Percentiles rank a stretch among this genome's conserved stretches.
These are phyloP conservation scores for Drosophila mayri DNA, from an alignment of 1,140 invertebrate genomes.

Conservation along the genomic window DNA sequence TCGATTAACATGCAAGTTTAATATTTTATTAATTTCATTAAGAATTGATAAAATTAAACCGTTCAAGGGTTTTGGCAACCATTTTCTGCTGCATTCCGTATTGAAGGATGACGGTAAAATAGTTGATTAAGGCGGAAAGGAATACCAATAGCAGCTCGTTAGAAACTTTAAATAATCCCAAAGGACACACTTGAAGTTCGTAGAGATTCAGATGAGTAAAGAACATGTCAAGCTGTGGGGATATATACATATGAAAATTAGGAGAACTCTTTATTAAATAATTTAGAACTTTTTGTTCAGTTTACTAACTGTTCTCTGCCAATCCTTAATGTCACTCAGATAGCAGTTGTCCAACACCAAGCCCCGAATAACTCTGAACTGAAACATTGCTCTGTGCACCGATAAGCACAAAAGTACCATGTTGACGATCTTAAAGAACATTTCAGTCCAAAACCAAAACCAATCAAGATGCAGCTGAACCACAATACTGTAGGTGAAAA, in stretches of 20 bases:
- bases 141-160: background rate
- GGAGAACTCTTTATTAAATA: too few relatives aligned
- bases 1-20: too few relatives aligned
- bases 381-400: background rate
- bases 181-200: background rate
- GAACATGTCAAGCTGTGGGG: background rate
- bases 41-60: too few relatives aligned
- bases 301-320: background rate
- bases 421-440: background rate
- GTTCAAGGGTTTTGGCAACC: background rate
- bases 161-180: background rate
- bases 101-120: constrained; percentile 4
- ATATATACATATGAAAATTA: background rate
- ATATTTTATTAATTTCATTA: too few relatives aligned
- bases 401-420: background rate
- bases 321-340: background rate
- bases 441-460: background rate
- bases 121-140: background rate
- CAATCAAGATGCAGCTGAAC: too few relatives aligned
- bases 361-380: background rate
- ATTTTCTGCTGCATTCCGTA: background rate
- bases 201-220: background rate
- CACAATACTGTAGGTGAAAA: background rate
- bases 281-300: background rate
- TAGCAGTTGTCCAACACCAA: constrained; percentile 1